Evolutionary conservation across 1,140 invertebrate species (phyloP).

Genomic region (Hylaeus volcanicus): DNA sequence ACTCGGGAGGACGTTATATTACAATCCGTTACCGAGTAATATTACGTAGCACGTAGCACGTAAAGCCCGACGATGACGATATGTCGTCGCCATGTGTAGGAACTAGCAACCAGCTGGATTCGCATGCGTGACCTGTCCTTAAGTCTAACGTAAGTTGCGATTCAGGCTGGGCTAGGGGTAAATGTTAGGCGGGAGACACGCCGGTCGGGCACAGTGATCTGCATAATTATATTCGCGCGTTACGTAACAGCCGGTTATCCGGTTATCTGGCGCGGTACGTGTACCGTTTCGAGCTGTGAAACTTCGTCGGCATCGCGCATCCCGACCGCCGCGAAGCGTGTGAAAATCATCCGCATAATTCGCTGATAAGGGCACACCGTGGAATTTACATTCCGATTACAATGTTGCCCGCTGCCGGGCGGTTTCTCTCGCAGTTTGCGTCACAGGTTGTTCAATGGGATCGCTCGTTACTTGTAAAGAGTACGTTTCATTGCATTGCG

Average conservation of each 20-base stretch:
- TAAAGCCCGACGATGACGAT: too few relatives aligned
- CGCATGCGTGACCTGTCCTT: too few relatives aligned
- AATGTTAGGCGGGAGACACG: constrained; percentile 20
- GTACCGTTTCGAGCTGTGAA: constrained; percentile 31
- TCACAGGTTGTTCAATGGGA: too few relatives aligned
- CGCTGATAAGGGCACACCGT: constrained; percentile 8
- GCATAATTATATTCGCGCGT: constrained; percentile 73
- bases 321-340: constrained; percentile 1
- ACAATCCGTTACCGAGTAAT: too few relatives aligned
- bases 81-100: too few relatives aligned
- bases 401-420: background rate
- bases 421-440: background rate
- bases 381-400: constrained; percentile 10
- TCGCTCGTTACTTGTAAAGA: background rate
- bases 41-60: too few relatives aligned
- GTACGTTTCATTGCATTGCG: background rate
- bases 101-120: too few relatives aligned
- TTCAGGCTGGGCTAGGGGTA: constrained; percentile 68
- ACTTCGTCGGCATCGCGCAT: constrained; percentile 44
- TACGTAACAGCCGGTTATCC: constrained; percentile 69
- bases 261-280: constrained; percentile 56
- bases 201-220: constrained; percentile 57
- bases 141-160: constrained; percentile 9
- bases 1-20: too few relatives aligned
- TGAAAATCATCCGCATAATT: constrained; percentile 41